phyloP scores from a whole-genome alignment of 2,888 invertebrate species.

The Cantharis flavilabris region DNA sequence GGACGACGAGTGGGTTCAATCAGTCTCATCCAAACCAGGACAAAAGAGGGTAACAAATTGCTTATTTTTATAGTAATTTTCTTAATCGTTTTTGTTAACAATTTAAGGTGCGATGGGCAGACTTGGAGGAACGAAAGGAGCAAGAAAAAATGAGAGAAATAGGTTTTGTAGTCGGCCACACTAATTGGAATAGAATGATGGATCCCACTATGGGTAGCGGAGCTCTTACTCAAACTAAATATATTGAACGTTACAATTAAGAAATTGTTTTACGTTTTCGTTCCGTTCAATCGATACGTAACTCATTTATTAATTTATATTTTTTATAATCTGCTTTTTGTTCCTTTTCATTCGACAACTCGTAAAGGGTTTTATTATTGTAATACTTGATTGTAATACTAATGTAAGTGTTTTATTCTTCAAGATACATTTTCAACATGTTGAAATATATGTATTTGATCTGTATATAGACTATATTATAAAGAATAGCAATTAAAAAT shows the following conservation, averaged over 20 bases:
- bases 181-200: slow-evolving; percentile 95
- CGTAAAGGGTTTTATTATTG: neutral
- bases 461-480: neutral
- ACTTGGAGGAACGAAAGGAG: slow-evolving; percentile 89
- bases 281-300: neutral
- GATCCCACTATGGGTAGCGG: slow-evolving; percentile 87
- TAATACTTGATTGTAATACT: neutral
- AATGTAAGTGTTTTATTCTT: neutral
- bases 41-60: slow-evolving; percentile 81
- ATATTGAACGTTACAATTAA: slow-evolving; percentile 64
- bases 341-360: neutral
- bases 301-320: neutral
- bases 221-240: slow-evolving; percentile 93
- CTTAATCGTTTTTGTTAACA: neutral
- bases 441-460: neutral
- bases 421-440: neutral
- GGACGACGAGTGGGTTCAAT: slow-evolving; percentile 71
- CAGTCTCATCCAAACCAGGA: slow-evolving; percentile 66
- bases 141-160: slow-evolving; percentile 93
- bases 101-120: slow-evolving; percentile 93
- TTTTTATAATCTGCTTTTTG: neutral
- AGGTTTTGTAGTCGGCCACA: slow-evolving; percentile 96
- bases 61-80: neutral
- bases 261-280: neutral
- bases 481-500: neutral